phyloP scores from a whole-genome alignment of 64 coral and sea anemone genomes.

The Catalaphyllia jardinei region DNA sequence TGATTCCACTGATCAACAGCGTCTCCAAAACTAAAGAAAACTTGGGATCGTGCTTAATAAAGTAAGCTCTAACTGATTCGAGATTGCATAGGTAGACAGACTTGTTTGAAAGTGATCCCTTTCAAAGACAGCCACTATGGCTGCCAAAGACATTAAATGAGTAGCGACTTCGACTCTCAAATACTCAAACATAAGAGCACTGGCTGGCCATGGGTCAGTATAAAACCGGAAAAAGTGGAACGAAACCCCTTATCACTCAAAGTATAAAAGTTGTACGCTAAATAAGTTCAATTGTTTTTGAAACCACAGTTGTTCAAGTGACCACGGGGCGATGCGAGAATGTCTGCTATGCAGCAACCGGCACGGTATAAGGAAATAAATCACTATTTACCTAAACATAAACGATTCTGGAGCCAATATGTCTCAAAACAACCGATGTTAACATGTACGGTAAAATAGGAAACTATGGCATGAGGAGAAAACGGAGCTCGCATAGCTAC shows the following conservation, averaged over 20 bases:
- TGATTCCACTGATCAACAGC: background rate
- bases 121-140: no score
- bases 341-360: background rate
- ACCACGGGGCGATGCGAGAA: background rate
- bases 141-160: background rate
- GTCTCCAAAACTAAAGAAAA: no score
- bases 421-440: no score
- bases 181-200: background rate
- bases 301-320: background rate
- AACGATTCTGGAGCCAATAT: no score
- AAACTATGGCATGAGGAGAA: no score
- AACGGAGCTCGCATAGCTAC: background rate
- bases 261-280: conserved; percentile 7
- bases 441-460: no score
- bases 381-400: background rate
- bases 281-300: conserved; percentile 10
- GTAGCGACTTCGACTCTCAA: background rate
- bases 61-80: no score
- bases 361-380: conserved; percentile 21
- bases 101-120: no score
- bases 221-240: conserved; percentile 41
- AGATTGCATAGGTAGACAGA: no score
- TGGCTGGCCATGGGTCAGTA: conserved; percentile 5
- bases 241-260: conserved; percentile 25
- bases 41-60: no score